These are phyloP conservation scores for Corvus cornix DNA, from an alignment of 2,113 vertebrate genomes.

Conservation along the genomic window DNA sequence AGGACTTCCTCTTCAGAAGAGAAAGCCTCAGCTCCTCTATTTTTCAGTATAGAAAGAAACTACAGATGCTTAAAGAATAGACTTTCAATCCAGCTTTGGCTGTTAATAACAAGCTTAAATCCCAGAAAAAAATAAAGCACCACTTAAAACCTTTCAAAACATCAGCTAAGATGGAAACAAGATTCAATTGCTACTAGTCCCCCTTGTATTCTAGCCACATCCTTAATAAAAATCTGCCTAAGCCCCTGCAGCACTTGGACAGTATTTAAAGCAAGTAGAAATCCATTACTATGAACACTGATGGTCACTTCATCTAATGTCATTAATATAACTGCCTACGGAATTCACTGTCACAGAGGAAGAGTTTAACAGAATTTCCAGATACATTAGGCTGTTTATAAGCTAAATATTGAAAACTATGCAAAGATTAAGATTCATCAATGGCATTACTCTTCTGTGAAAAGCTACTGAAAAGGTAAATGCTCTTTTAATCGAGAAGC, in stretches of 20 bases:
- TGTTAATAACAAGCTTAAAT: not conserved
- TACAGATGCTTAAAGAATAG: not conserved
- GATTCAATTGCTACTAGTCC: not conserved
- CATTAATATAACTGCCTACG: not conserved
- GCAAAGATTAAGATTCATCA: not conserved
- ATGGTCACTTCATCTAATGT: not conserved
- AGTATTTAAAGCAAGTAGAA: not conserved
- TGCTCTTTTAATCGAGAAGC: not conserved
- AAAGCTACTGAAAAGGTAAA: not conserved
- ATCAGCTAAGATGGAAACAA: not conserved
- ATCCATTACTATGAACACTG: not conserved
- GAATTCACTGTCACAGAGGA: not conserved
- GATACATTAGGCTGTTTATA: not conserved
- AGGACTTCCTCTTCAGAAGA: not conserved
- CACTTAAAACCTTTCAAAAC: not conserved
- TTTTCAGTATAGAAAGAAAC: not conserved
- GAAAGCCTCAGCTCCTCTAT: not conserved
- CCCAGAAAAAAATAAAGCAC: slow-evolving; percentile 1
- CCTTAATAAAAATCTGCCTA: not conserved
- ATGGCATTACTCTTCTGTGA: not conserved
- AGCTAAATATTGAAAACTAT: not conserved
- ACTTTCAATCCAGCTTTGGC: not conserved
- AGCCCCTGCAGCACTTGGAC: not conserved
- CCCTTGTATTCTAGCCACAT: not conserved
- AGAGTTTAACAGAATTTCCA: not conserved